phyloP scores from a whole-genome alignment of 2,888 invertebrate genomes.

The Pyrgus malvae region DNA sequence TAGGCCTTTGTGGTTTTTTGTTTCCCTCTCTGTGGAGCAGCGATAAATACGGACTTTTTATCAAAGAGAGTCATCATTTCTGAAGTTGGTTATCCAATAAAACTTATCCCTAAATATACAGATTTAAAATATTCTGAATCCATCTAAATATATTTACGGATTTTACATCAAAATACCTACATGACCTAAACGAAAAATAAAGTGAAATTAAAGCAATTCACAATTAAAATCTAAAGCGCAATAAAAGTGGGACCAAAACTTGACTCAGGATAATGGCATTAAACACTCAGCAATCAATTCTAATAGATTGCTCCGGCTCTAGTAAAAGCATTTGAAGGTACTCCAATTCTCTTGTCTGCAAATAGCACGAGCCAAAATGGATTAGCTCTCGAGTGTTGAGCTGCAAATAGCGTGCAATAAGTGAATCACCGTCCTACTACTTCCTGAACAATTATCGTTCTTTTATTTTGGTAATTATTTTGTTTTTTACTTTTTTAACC shows the following conservation, averaged over 20 bases:
- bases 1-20: too few species aligned
- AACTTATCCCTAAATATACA: too few species aligned
- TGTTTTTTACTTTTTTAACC: too few species aligned
- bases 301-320: background rate
- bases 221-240: background rate
- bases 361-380: slow-evolving; percentile 6
- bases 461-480: too few species aligned
- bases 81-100: too few species aligned
- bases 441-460: background rate
- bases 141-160: background rate
- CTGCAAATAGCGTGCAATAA: slow-evolving; percentile 18
- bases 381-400: slow-evolving; percentile 21
- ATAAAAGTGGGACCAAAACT: background rate
- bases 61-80: too few species aligned
- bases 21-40: too few species aligned
- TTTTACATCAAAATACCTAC: background rate
- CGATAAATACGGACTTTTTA: too few species aligned
- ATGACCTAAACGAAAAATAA: too few species aligned
- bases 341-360: slow-evolving; percentile 6
- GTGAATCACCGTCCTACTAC: slow-evolving; percentile 1
- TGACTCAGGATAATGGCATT: background rate
- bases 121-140: too few species aligned
- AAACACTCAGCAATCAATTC: slow-evolving; percentile 1
- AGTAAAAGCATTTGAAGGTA: background rate
- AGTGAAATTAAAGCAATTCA: too few species aligned